phyloP scores from a whole-genome alignment of 1,140 invertebrate species.

The Saxidomus purpurata region DNA sequence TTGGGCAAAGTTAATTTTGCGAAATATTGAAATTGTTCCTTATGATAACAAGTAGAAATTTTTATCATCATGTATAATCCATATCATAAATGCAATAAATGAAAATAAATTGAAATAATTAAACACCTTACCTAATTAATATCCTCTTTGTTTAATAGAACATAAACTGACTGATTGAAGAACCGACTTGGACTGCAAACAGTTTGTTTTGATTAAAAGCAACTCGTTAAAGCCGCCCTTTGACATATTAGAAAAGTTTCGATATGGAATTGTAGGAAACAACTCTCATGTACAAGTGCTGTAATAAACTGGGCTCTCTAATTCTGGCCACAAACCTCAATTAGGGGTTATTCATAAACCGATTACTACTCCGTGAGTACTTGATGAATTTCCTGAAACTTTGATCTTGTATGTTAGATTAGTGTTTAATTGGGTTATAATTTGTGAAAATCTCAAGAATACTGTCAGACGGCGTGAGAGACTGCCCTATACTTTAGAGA shows the following conservation, averaged over 20 bases:
- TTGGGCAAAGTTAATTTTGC: no score
- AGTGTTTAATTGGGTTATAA: conserved; percentile 41
- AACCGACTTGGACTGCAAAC: neutral
- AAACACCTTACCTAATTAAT: no score
- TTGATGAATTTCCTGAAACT: conserved; percentile 4
- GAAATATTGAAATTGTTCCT: no score
- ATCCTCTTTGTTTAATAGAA: no score
- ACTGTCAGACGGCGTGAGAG: neutral
- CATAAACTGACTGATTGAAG: no score
- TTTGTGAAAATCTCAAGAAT: conserved; percentile 38
- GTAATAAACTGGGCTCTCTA: neutral
- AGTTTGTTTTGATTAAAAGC: neutral
- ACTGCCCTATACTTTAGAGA: neutral
- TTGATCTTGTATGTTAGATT: conserved; percentile 27
- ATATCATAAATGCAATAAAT: no score
- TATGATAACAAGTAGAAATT: no score
- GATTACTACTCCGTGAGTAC: neutral
- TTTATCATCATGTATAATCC: no score
- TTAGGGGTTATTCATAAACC: conserved; percentile 17
- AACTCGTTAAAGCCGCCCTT: conserved; percentile 9
- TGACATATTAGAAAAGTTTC: neutral
- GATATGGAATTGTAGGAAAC: neutral
- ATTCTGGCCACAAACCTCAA: neutral
- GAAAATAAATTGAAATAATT: no score
- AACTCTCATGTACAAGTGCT: neutral